Percentiles rank a stretch among this genome's conserved stretches.
Conservation (phyloP, 2,113 vertebrate genomes). For the Felis chaus region DNA sequence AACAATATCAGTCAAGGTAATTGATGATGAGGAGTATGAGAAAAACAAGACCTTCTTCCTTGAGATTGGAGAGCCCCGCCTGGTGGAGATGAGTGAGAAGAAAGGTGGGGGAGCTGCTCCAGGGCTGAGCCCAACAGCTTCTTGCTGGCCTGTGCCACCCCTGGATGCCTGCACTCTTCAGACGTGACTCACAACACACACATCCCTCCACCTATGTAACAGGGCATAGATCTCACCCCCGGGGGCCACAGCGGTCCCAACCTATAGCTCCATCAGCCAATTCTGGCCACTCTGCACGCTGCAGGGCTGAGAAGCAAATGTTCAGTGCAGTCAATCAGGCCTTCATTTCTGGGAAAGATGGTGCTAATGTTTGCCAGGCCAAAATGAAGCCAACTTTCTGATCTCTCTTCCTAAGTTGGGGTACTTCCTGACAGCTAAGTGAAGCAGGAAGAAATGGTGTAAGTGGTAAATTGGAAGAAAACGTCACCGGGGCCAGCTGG, state of each 20-base stretch:
- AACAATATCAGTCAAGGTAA: conserved; percentile 96
- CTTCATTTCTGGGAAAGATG: neutral
- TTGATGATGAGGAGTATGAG: conserved; percentile 99
- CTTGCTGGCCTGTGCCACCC: conserved; percentile 85
- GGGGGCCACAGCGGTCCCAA: neutral
- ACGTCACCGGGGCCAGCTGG: neutral
- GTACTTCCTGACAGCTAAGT: neutral
- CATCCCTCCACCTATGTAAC: conserved; percentile 82
- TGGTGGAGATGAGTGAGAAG: conserved; percentile 99
- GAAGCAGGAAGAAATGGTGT: neutral
- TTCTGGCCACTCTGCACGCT: neutral
- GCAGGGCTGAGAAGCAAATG: neutral
- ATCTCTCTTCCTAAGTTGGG: neutral
- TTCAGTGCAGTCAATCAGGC: neutral
- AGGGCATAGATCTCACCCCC: conserved; percentile 74
- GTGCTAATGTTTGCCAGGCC: neutral
- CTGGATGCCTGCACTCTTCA: conserved; percentile 83
- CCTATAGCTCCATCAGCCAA: neutral
- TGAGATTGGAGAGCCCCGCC: conserved; percentile 94
- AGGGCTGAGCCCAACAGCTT: conserved; percentile 83
- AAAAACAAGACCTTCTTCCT: conserved; percentile 99
- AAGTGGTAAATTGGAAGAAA: neutral
- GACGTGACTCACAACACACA: conserved; percentile 74
- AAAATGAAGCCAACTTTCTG: neutral
- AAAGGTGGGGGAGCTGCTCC: conserved; percentile 94